phyloP scores from a whole-genome alignment of 92 coral and sea anemone species.

The Porites rus region DNA sequence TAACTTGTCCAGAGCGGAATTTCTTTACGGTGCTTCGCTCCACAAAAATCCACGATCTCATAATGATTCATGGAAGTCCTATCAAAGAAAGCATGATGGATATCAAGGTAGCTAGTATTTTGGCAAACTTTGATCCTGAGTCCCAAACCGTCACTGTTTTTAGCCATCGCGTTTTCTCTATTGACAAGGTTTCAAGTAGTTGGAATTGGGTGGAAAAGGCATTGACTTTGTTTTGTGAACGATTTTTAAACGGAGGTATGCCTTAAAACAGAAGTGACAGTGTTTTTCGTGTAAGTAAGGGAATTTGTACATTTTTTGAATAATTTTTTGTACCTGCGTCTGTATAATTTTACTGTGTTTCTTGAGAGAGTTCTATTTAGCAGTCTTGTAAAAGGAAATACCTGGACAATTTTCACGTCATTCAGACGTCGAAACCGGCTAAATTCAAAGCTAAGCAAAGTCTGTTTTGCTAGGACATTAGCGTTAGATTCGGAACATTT shows the following conservation, averaged over 20 bases:
- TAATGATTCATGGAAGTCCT: neutral
- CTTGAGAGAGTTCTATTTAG: too few relatives aligned
- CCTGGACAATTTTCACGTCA: too few relatives aligned
- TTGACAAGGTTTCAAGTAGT: neutral
- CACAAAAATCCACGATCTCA: neutral
- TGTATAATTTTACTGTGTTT: too few relatives aligned
- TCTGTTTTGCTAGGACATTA: too few relatives aligned
- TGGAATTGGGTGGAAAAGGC: neutral
- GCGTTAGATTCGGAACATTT: too few relatives aligned
- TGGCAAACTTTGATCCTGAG: neutral
- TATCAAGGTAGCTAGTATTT: neutral
- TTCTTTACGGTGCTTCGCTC: neutral
- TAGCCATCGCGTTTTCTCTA: neutral
- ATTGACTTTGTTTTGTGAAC: neutral
- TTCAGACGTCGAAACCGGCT: too few relatives aligned
- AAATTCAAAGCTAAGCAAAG: too few relatives aligned
- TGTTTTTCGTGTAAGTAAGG: too few relatives aligned
- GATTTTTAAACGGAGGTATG: neutral
- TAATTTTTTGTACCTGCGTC: too few relatives aligned
- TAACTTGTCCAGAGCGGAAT: neutral
- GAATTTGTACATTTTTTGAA: too few relatives aligned
- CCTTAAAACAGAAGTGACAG: neutral
- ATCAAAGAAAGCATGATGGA: neutral
- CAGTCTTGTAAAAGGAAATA: too few relatives aligned
- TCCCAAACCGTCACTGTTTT: neutral